phyloP scores from a whole-genome alignment of 2,797 vertebrate species.

The Parauchenoglanis punctatus region DNA sequence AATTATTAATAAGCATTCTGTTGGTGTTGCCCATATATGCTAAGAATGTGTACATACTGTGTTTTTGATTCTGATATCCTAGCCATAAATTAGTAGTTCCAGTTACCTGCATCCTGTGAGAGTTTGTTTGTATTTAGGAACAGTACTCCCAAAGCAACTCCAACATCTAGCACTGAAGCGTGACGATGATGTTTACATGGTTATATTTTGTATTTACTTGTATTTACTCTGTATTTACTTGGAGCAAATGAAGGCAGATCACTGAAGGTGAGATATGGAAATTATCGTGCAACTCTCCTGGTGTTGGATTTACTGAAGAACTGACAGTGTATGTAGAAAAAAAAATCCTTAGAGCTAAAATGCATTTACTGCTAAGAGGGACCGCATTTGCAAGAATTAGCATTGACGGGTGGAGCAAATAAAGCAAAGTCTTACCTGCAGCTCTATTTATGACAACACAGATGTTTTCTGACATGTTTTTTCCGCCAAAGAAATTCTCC shows the following conservation, averaged over 20 bases:
- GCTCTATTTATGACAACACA: not conserved
- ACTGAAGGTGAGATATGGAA: not conserved
- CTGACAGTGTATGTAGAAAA: not conserved
- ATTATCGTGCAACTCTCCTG: not conserved
- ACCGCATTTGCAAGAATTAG: not conserved
- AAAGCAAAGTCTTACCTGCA: not conserved
- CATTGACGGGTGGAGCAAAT: not conserved
- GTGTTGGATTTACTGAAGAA: not conserved
- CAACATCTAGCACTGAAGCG: not conserved
- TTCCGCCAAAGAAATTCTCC: not conserved
- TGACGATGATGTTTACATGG: not conserved
- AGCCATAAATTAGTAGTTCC: not conserved
- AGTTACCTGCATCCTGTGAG: not conserved
- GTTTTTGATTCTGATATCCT: not conserved
- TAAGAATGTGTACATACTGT: not conserved
- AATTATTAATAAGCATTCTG: not conserved
- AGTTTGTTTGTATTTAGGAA: not conserved
- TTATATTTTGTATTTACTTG: no score
- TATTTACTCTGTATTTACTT: not conserved
- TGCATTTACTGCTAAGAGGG: no score
- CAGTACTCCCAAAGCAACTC: not conserved
- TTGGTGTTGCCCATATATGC: not conserved
- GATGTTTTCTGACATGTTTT: slow-evolving; percentile 16
- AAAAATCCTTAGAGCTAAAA: not conserved
- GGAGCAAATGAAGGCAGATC: not conserved